Evolutionary conservation across 2,797 vertebrate genomes (phyloP), one percentile per base, ranked within the genome.

Genomic region (Aldrovandia affinis): DNA sequence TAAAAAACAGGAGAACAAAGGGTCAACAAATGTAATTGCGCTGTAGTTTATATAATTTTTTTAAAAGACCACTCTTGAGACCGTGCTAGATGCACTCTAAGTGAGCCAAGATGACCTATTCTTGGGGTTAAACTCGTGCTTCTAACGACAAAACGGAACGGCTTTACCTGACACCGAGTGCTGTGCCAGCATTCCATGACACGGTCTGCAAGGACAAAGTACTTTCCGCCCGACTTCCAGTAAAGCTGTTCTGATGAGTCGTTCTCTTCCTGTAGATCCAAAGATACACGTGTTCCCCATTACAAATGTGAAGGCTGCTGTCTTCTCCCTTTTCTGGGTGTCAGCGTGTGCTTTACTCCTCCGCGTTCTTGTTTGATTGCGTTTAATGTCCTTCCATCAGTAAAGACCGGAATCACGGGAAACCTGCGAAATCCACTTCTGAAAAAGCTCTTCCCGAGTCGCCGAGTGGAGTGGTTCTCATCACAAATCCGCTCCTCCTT

Each of bases 381-480:
- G 5, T 73, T 73, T 73, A 73, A 73, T 73, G 36, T n/a, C n/a
- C 50, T 52, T 42, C 68, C 36, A 57, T 50, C 75, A 42, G 77
- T 28, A 50, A 28, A 79, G 39, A 78, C 54, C 39, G 44, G 73
- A 44, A 14, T 28, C 57, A 47, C 36, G 42, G 57, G 59, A 79
- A 65, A 65, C 57, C 18, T 57, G 39, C 42, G 15, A 8, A n/a
- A n/a, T 22, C 22, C 61, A 20, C 28, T 36, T 36, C 14, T 73
- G 68, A 73, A 73, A 73, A 12, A 36, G 28, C 33, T 73, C 9
- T 73, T 73, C 30, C 15, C 6, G 28, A 57, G 36, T 5, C 6
- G 68, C 15, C 50, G 68, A 68, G 30, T 73, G 15, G 1, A 39
- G 54, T 57, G 55, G 54, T 15, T 36, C 33, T 36, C 28, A 80